Conservation (phyloP, 2,113 vertebrate genomes). For the Spermophilus dauricus region DNA sequence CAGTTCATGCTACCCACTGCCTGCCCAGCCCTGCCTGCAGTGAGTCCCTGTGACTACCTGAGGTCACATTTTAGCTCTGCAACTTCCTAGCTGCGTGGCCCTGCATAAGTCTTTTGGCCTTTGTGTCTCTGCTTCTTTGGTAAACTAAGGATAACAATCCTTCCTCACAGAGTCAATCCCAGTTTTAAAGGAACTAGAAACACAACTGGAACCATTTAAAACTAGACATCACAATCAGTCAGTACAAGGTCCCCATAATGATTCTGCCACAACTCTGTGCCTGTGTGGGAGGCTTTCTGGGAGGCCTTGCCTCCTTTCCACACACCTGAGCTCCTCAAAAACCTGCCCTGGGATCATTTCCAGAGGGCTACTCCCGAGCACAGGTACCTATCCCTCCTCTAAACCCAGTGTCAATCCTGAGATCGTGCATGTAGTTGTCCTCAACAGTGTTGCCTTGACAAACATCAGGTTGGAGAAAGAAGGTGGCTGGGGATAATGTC, state of each 20-base stretch:
- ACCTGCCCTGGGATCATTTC: background rate
- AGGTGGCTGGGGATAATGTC: background rate
- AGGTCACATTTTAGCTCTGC: background rate
- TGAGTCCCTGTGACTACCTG: background rate
- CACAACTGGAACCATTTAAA: background rate
- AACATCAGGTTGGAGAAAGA: fast-evolving
- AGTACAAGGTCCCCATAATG: fast-evolving
- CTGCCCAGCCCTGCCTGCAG: background rate
- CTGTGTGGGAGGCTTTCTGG: too few relatives aligned
- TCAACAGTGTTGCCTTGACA: too few relatives aligned
- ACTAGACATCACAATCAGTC: background rate
- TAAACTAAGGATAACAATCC: background rate
- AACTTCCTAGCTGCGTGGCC: background rate
- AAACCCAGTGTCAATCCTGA: background rate
- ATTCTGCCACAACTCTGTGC: too few relatives aligned
- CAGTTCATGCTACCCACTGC: fast-evolving
- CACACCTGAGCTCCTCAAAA: fast-evolving
- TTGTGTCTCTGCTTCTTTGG: background rate
- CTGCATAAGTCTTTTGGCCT: background rate
- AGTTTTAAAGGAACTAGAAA: background rate
- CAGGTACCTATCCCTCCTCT: background rate
- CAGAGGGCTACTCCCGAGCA: fast-evolving
- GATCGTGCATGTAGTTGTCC: background rate
- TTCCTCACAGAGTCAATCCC: background rate
- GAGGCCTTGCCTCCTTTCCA: background rate